Conservation (phyloP, 2,797 vertebrate species). For the Lemur catta region DNA sequence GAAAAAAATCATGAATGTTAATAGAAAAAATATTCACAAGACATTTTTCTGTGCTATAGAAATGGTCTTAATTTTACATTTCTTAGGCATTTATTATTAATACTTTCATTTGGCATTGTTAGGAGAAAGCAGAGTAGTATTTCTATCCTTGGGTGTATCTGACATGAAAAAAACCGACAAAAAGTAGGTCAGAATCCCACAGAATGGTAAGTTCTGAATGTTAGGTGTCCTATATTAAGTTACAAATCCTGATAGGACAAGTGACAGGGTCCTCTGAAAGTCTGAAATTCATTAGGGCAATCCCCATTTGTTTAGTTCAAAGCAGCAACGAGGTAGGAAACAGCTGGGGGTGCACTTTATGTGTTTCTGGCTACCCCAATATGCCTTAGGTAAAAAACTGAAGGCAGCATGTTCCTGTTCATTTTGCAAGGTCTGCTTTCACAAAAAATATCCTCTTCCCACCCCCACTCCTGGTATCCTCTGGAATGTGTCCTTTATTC, state of each 20-base stretch:
- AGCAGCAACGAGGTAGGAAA: neutral
- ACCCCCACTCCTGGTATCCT: neutral
- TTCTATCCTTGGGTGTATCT: neutral
- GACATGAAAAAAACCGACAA: conserved; percentile 14
- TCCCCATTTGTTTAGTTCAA: neutral
- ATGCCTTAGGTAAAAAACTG: neutral
- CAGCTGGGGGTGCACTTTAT: neutral
- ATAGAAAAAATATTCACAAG: neutral
- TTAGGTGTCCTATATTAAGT: neutral
- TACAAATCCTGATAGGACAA: neutral
- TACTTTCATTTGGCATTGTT: neutral
- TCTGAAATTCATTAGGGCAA: neutral
- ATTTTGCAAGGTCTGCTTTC: neutral
- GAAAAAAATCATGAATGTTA: neutral
- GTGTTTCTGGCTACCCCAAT: neutral
- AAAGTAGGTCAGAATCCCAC: neutral
- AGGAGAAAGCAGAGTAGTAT: neutral
- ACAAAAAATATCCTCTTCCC: neutral
- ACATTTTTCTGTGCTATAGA: neutral
- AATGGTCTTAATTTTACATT: neutral
- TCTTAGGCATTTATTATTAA: neutral
- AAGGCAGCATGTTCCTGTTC: neutral
- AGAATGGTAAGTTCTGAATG: neutral
- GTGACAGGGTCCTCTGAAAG: neutral
- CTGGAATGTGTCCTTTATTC: neutral